Conservation (phyloP, 2,888 invertebrate species). For the Electrophaes corylata region DNA sequence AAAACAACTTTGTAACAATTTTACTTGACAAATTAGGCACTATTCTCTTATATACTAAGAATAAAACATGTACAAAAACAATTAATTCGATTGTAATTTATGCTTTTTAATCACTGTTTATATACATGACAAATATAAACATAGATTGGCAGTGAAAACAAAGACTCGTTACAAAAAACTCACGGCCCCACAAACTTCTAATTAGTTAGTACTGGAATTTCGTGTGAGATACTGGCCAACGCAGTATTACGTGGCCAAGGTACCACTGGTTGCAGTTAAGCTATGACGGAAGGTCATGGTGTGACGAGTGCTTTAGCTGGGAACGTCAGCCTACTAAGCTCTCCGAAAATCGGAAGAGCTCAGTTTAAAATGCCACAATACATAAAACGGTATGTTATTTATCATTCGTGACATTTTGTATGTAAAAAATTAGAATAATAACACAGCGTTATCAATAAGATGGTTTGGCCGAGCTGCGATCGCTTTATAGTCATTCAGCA, state of each 20-base stretch:
- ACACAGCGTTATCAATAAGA: too few species aligned
- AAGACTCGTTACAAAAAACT: neutral
- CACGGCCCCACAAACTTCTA: neutral
- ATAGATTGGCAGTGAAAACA: constrained; percentile 36
- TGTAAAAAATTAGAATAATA: too few species aligned
- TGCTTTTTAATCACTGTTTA: constrained; percentile 7
- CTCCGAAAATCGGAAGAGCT: neutral
- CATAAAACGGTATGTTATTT: neutral
- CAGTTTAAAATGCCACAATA: neutral
- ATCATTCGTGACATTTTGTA: too few species aligned
- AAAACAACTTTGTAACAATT: constrained; percentile 33
- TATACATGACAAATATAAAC: constrained; percentile 16
- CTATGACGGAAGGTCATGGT: neutral
- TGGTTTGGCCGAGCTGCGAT: too few species aligned
- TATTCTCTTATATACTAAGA: constrained; percentile 22
- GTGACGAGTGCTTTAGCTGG: too few species aligned
- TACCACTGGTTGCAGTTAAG: neutral
- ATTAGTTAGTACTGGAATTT: neutral
- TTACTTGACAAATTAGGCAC: constrained; percentile 28
- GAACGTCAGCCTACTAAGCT: too few species aligned
- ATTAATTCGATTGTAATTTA: constrained; percentile 6
- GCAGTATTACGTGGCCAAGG: neutral
- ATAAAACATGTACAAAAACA: constrained; percentile 18
- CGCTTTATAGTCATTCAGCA: too few species aligned
- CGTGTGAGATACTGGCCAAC: neutral